Base-by-base conservation (phyloP, 2,888 invertebrate species). In the Eristalis arbustorum region DNA sequence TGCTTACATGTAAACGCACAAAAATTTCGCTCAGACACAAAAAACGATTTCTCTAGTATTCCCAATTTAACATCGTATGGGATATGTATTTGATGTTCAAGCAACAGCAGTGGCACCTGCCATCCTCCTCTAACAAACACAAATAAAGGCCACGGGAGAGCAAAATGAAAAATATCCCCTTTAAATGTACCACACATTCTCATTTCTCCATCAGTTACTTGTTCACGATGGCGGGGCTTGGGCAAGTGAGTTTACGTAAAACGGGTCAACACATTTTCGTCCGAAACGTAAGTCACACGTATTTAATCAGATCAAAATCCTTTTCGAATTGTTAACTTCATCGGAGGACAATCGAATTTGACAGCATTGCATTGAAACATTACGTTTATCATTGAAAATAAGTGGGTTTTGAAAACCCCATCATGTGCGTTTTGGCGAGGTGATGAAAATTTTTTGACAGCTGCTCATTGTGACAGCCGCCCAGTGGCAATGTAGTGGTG, bases 201-300 rank as follows among this genome's bases (percentile, higher is more conserved):
- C 87, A 87, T 67, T 71, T 71, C 6, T 23, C 57, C 73, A 75
- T 57, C 78, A 87, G 87, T 87, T 69, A 84, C 78, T 88, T 79
- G 84, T 83, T 79, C 81, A 94, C 93, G 91, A 95, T 95, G 95
- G 95, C 95, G 93, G 94, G 94, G 92, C 93, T 94, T 92, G 93
- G 94, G 91, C 94, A 93, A 93, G 94, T 94, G 93, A 93, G 92
- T 91, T 91, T 93, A 90, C 91, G 91, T 90, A 92, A 92, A 92
- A 91, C 92, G 89, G 91, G 89, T 89, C 91, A 89, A 90, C 89
- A 87, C 89, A 88, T 89, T 89, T 89, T 91, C 87, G 89, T 90
- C 84, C 91, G 92, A 92, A 91, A 92, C 90, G 93, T 93, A 93
- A 93, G 92, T 93, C 93, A 75, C 67, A 72, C 31, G 8, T 68